Evolutionary conservation across 2,113 vertebrate genomes (phyloP).

Genomic region (Gymnocephalus cernua): DNA sequence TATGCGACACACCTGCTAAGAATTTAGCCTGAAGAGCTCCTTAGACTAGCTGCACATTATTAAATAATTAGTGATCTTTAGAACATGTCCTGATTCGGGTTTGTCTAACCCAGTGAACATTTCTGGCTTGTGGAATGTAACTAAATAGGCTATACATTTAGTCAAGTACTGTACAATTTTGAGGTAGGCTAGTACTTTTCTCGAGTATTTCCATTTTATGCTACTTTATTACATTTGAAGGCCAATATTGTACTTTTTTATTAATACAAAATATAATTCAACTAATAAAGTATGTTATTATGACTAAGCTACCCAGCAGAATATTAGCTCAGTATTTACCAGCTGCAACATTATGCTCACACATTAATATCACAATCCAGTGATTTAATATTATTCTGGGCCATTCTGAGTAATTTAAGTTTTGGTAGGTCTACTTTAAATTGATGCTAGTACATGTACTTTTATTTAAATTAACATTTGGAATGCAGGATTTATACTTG

Average conservation of each 20-base stretch:
- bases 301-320: neutral
- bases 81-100: neutral
- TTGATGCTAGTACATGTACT: neutral
- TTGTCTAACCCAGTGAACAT: neutral
- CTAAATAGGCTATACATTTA: neutral
- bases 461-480: neutral
- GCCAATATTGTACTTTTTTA: no score
- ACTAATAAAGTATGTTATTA: neutral
- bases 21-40: neutral
- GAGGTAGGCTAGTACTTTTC: neutral
- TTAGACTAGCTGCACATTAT: neutral
- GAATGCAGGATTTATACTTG: neutral
- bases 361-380: neutral
- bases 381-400: neutral
- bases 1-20: slow-evolving; percentile 24
- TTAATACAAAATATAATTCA: neutral
- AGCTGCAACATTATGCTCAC: neutral
- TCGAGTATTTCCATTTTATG: neutral
- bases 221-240: neutral
- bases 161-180: neutral
- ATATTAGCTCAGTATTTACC: neutral
- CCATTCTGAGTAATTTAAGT: neutral
- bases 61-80: neutral
- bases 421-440: no score
- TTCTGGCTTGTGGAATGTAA: neutral